Evolutionary conservation across 2,113 vertebrate species (phyloP), one percentile per base, ranked within the genome.

Genomic region (Vulpes vulpes): DNA sequence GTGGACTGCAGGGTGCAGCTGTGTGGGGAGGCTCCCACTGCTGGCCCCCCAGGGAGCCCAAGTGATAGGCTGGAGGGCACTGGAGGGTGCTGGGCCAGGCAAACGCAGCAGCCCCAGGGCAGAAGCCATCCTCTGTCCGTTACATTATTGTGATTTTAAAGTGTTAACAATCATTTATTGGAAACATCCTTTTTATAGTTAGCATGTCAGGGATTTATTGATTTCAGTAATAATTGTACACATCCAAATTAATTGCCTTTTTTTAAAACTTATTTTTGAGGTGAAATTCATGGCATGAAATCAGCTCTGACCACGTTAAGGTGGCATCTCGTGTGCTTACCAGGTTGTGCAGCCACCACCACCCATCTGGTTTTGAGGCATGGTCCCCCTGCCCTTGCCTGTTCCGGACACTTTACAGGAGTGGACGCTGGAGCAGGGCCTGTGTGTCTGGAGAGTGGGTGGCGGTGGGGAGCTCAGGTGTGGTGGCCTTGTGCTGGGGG

Each of bases 301-400:
- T 4, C 67, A 19, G 32, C 67, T 19, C 32, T 32, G 16, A 23
- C 9, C 22, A 0, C 5, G n/a, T n/a, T 15, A 5, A 27, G 23
- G 3, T 1, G 5, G 60, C 51, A 3, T 30, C 0, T 9, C 1
- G 43, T 1, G 20, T 5, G 3, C 8, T 20, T 16, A 1, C 7
- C 0, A 2, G 1, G 22, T 0, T 59, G n/a, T 23, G 30, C 0
- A 0, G 69, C 17, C 65, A 9, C 65, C 23, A 0, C 12, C 59
- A 11, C 59, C 59, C 22, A 2, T 4, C 32, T 49, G 0, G 23
- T 17, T 81, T 53, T 2, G 1, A 35, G 81, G 20, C 25, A 3
- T 22, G 0, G 0, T 35, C 17, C 51, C 73, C 87, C 20, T 2
- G 2, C 35, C 55, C 62, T 59, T 32, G 22, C 53, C 11, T 4